These are phyloP conservation scores for Lypha dubia DNA, from an alignment of 2,888 invertebrate genomes.

Conservation along the genomic window DNA sequence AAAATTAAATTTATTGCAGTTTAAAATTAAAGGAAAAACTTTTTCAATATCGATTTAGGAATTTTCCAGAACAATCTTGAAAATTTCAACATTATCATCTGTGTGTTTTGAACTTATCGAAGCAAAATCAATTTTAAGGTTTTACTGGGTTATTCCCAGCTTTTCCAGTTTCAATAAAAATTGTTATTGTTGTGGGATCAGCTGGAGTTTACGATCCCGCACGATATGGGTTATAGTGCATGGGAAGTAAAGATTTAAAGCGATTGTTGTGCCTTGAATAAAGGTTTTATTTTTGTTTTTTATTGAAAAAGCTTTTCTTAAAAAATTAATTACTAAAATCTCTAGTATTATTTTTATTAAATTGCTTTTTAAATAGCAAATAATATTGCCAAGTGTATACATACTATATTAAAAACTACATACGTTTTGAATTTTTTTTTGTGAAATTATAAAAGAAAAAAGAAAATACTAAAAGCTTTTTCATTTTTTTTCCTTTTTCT, in stretches of 20 bases:
- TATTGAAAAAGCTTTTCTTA: constrained; percentile 47
- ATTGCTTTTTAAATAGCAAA: constrained; percentile 23
- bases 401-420: no score
- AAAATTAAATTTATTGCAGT: constrained; percentile 49
- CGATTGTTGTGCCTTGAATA: no score
- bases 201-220: no score
- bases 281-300: constrained; percentile 7
- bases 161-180: no score
- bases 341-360: constrained; percentile 25
- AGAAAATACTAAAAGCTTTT: constrained; percentile 45
- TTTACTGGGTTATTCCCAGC: no score
- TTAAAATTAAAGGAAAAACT: constrained; percentile 11
- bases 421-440: no score
- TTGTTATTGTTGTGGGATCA: no score
- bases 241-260: no score
- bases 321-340: constrained; percentile 41
- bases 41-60: constrained; percentile 20
- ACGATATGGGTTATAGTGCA: no score
- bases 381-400: constrained; percentile 57
- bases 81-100: no score
- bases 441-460: constrained; percentile 39
- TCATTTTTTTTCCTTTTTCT: constrained; percentile 7
- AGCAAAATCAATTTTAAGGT: no score
- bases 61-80: not conserved
- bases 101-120: no score